Evolutionary conservation across 1,140 invertebrate genomes (phyloP).

Genomic region (Papilio machaon): DNA sequence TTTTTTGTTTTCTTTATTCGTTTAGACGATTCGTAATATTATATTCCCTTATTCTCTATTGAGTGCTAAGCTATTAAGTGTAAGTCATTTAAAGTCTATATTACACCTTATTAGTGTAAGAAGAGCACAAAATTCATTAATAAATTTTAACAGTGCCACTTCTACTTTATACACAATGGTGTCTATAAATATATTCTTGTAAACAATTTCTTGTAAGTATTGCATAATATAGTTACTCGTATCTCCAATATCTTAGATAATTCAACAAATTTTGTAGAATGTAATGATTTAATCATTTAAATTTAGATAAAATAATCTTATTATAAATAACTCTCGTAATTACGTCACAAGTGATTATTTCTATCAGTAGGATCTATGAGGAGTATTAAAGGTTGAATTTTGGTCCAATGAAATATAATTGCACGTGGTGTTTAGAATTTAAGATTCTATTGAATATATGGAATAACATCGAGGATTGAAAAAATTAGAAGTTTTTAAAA

Average conservation of each 20-base stretch:
- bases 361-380: conserved; percentile 48
- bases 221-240: conserved; percentile 46
- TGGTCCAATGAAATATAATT: conserved; percentile 79
- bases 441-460: conserved; percentile 49
- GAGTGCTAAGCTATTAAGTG: conserved; percentile 39
- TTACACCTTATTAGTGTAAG: conserved; percentile 59
- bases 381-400: conserved; percentile 78
- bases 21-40: conserved; percentile 40
- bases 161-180: conserved; percentile 46
- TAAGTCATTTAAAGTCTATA: conserved; percentile 49
- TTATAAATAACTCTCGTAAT: background rate
- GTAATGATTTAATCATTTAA: conserved; percentile 19
- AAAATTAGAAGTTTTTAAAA: conserved; percentile 35
- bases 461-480: conserved; percentile 41
- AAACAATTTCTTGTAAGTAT: conserved; percentile 63
- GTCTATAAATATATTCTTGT: conserved; percentile 57
- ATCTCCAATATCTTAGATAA: conserved; percentile 36
- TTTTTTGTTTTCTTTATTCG: conserved; percentile 55
- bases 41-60: conserved; percentile 47
- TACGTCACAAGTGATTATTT: conserved; percentile 16
- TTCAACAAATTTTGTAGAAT: background rate
- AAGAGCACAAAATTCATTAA: conserved; percentile 68
- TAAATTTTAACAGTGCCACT: conserved; percentile 71
- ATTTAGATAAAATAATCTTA: conserved; percentile 2
- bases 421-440: conserved; percentile 71